phyloP scores from a whole-genome alignment of 2,888 invertebrate genomes.

The Macroteleia sp. region DNA sequence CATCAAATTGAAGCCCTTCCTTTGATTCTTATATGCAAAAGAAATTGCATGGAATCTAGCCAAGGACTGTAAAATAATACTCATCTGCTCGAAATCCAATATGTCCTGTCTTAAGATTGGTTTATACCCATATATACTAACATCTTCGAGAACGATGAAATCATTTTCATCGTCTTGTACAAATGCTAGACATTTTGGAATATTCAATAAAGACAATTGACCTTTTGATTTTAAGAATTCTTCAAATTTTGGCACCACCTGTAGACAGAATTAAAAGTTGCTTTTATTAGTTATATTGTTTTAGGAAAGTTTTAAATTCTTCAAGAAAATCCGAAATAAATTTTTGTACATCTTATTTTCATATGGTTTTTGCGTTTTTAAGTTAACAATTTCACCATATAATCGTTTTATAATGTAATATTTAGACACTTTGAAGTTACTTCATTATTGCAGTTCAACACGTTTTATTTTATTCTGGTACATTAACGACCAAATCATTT shows the following conservation, averaged over 20 bases:
- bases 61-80: conserved; percentile 79
- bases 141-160: conserved; percentile 83
- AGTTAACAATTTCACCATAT: too few species aligned
- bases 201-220: conserved; percentile 66
- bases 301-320: too few species aligned
- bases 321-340: too few species aligned
- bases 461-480: too few species aligned
- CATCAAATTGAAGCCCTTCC: conserved; percentile 77
- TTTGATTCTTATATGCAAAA: conserved; percentile 83
- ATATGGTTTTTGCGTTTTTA: too few species aligned
- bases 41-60: conserved; percentile 84
- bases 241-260: conserved; percentile 76
- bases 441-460: too few species aligned
- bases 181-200: conserved; percentile 79
- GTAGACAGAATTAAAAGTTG: conserved; percentile 1
- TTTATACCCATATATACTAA: conserved; percentile 78
- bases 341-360: too few species aligned
- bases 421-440: too few species aligned
- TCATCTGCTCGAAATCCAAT: conserved; percentile 76
- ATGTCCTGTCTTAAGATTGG: conserved; percentile 75
- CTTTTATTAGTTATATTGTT: too few species aligned
- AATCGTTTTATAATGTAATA: too few species aligned
- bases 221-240: conserved; percentile 72
- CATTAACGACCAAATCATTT: too few species aligned
- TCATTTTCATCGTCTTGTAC: conserved; percentile 82